A percentile compares a stretch with the other conserved stretches of the same genome.
Evolutionary conservation across 2,888 invertebrate genomes (phyloP).

Genomic region (Agrotis puta): DNA sequence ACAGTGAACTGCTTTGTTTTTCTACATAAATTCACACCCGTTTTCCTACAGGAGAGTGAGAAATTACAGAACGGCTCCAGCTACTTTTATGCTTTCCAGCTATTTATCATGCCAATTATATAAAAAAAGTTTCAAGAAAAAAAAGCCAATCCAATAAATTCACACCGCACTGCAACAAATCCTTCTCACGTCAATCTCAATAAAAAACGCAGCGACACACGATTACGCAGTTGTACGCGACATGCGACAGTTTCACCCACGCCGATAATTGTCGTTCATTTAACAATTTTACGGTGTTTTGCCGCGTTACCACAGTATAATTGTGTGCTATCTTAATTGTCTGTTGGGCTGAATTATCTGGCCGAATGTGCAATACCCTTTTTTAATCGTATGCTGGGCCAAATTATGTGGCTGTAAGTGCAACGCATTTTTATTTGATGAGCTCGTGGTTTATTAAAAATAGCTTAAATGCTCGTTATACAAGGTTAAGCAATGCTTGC

Average conservation of each 20-base stretch:
- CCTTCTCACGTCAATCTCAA: slow-evolving; percentile 88
- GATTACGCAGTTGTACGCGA: slow-evolving; percentile 79
- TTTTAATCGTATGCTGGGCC: slow-evolving; percentile 44
- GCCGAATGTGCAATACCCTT: slow-evolving; percentile 37
- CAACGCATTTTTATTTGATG: slow-evolving; percentile 21
- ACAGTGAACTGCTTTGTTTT: neutral
- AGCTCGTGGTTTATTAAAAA: neutral
- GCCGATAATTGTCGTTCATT: slow-evolving; percentile 85
- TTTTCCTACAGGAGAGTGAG: no score
- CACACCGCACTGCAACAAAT: slow-evolving; percentile 55
- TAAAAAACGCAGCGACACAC: slow-evolving; percentile 80
- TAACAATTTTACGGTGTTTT: slow-evolving; percentile 83
- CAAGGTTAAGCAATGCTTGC: neutral
- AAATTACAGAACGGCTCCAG: neutral
- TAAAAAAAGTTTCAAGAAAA: neutral
- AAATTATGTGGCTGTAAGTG: slow-evolving; percentile 34
- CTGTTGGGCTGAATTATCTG: slow-evolving; percentile 46
- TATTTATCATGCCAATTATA: neutral
- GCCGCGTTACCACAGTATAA: slow-evolving; percentile 65
- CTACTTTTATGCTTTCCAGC: no score
- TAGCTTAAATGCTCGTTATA: neutral
- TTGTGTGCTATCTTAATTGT: slow-evolving; percentile 63
- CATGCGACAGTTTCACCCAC: slow-evolving; percentile 74
- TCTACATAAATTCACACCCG: no score
- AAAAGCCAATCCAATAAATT: slow-evolving; percentile 51